Evolutionary conservation across 2,797 vertebrate genomes (phyloP).

Genomic region (Sebastes vulpes): DNA sequence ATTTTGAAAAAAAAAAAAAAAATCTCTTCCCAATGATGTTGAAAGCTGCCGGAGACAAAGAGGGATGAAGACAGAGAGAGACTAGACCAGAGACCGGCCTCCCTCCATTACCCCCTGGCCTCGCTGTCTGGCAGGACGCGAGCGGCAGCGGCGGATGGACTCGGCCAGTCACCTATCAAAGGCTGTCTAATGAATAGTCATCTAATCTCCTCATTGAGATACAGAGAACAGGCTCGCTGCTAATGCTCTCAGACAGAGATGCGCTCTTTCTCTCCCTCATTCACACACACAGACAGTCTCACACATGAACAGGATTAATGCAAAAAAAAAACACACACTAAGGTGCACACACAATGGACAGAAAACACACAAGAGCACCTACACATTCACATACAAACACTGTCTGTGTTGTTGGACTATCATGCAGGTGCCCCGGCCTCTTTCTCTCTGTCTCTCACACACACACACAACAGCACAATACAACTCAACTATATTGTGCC

Average conservation of each 20-base stretch:
- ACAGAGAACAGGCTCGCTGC: conserved; percentile 72
- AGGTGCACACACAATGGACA: conserved; percentile 14
- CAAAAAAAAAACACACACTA: conserved; percentile 15
- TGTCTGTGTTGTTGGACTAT: conserved; percentile 27
- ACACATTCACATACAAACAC: conserved; percentile 66
- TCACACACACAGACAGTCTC: neutral
- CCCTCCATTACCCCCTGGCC: conserved; percentile 68
- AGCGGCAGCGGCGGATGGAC: conserved; percentile 50
- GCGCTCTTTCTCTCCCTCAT: conserved; percentile 16
- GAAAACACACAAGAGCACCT: conserved; percentile 16
- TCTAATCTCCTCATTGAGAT: conserved; percentile 82
- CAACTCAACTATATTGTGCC: conserved; percentile 38
- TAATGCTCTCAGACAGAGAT: conserved; percentile 71
- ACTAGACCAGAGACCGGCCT: conserved; percentile 25
- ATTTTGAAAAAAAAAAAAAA: neutral
- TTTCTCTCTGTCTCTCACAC: neutral
- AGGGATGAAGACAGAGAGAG: conserved; percentile 45
- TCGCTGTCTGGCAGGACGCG: conserved; percentile 50
- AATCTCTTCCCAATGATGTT: conserved; percentile 13
- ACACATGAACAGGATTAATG: conserved; percentile 34
- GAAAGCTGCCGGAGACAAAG: conserved; percentile 44
- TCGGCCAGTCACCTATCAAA: conserved; percentile 76
- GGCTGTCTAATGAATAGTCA: conserved; percentile 74
- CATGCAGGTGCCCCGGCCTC: conserved; percentile 57
- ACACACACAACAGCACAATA: conserved; percentile 24